Base-by-base conservation (phyloP, 2,797 vertebrate genomes). In the Luscinia luscinia region DNA sequence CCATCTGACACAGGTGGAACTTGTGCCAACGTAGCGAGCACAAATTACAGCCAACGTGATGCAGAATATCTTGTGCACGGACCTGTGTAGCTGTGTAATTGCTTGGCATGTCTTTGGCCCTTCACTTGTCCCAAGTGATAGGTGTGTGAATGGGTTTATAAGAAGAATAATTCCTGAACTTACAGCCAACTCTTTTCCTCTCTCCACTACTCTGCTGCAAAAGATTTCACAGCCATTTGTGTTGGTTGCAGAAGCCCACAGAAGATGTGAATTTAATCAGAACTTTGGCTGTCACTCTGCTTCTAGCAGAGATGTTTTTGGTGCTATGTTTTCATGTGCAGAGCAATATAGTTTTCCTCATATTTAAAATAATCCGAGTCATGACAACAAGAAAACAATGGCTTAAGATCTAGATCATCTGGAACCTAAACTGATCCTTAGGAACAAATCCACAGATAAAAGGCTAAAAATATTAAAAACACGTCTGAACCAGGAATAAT, bases 101-200 rank as follows among this genome's bases (percentile, higher is more conserved):
- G 95, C 95, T 97, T 97, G 96, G 96, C 97, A 97, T 95, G 88
- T 94, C 87, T 92, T 90, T 96, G 95, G 94, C 90, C 96, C 96
- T 96, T 96, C 63, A 16, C 88, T 97, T 96, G 94, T 98, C 97
- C 96, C 97, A 94, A 97, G 97, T 75, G 76, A 94, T 95, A 96
- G 94, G 96, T 97, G 89, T 97, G 95, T 94, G 96, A 96, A 95
- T 93, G 94, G 94, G 93, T 97, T 97, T 97, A 90, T 96, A 93
- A 78, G 93, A 97, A 94, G 96, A 97, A 96, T 97, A 95, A 96
- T 92, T 97, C 94, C 88, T 62, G 87, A 97, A 96, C 87, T 94
- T 97, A 78, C 55, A 96, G 96, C 95, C 96, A 97, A 79, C 75
- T 87, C 84, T 94, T 96, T 87, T 96, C 95, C 48, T 96, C 82